Percentiles rank a stretch among this genome's conserved stretches.
Conservation (phyloP, 2,113 vertebrate species). For the Jacana jacana region DNA sequence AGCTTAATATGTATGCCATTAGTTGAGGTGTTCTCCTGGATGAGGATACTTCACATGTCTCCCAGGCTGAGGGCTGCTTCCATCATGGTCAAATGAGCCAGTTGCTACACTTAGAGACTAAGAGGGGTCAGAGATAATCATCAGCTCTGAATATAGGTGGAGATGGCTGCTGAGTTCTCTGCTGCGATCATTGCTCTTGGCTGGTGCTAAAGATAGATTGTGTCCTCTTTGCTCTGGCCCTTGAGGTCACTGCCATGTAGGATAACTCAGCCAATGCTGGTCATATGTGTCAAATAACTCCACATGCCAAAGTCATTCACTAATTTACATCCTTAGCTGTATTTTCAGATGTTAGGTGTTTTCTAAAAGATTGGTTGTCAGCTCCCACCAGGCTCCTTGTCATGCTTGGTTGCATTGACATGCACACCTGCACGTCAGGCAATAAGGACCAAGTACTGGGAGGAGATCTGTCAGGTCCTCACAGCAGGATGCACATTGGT, state of each 20-base stretch:
- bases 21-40: neutral
- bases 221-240: neutral
- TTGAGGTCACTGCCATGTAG: neutral
- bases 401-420: neutral
- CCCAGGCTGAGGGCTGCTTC: neutral
- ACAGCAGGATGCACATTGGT: neutral
- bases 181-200: neutral
- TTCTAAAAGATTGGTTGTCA: neutral
- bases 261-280: neutral
- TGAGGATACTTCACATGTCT: neutral
- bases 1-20: neutral
- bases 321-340: neutral
- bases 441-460: neutral
- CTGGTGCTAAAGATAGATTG: neutral
- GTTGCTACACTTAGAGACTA: neutral
- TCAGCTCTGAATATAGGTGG: neutral
- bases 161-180: neutral
- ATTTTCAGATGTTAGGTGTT: neutral
- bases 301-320: neutral
- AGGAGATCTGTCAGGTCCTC: neutral
- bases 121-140: neutral
- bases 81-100: neutral
- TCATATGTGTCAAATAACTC: neutral
- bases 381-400: neutral
- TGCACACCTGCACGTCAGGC: fast-evolving